Conservation (phyloP, 2,888 invertebrate species). For the Nemotelus pantherinus region DNA sequence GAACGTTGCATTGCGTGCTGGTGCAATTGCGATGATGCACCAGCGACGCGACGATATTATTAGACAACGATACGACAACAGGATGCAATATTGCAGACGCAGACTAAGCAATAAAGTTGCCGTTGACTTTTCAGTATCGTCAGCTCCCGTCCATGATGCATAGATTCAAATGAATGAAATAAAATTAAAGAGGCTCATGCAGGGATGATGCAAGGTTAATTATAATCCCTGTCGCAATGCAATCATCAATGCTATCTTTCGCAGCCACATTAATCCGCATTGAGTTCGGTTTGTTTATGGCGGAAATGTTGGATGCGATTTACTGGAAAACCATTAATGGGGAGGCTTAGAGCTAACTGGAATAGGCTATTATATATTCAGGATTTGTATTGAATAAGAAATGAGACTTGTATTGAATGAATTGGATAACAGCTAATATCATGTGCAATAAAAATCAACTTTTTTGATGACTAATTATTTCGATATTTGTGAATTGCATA, state of each 20-base stretch:
- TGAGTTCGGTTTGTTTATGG: not conserved
- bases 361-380: too few relatives aligned
- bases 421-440: too few relatives aligned
- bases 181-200: slow-evolving; percentile 10
- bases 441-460: too few relatives aligned
- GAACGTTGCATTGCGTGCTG: not conserved
- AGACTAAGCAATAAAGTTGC: slow-evolving; percentile 37
- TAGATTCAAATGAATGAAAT: slow-evolving; percentile 21
- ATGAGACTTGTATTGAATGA: too few relatives aligned
- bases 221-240: slow-evolving; percentile 25
- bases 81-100: not conserved
- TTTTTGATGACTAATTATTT: too few relatives aligned
- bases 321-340: too few relatives aligned
- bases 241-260: slow-evolving; percentile 26
- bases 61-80: not conserved
- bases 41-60: not conserved
- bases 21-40: not conserved
- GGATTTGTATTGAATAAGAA: too few relatives aligned
- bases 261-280: slow-evolving; percentile 13
- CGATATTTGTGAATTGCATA: too few relatives aligned
- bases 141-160: not conserved
- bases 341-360: too few relatives aligned
- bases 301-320: too few relatives aligned
- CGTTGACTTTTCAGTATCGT: slow-evolving; percentile 19
- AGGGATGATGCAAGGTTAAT: slow-evolving; percentile 35